These are phyloP conservation scores for Heliconius congener DNA, from an alignment of 1,140 invertebrate species.

Conservation along the genomic window DNA sequence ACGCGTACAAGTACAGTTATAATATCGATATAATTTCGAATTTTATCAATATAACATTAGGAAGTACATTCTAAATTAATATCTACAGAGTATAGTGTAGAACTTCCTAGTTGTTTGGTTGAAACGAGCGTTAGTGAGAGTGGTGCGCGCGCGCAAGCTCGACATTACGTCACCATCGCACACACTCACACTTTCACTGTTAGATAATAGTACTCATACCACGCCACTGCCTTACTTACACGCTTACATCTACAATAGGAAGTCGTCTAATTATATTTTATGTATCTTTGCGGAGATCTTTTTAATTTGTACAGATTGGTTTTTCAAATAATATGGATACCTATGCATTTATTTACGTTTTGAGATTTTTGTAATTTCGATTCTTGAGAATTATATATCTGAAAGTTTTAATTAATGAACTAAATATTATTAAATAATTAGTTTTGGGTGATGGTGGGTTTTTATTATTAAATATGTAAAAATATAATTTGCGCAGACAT, in stretches of 20 bases:
- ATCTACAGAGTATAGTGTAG: slow-evolving; percentile 26
- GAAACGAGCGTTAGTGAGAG: slow-evolving; percentile 73
- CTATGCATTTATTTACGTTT: background rate
- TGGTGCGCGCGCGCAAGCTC: slow-evolving; percentile 50
- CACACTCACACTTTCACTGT: slow-evolving; percentile 76
- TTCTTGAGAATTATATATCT: background rate
- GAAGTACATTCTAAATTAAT: slow-evolving; percentile 10
- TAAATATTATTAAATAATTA: background rate
- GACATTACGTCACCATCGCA: slow-evolving; percentile 65
- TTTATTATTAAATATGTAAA: too few species aligned
- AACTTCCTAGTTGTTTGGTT: slow-evolving; percentile 67
- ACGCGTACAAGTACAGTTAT: background rate
- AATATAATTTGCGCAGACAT: too few species aligned
- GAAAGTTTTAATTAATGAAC: background rate
- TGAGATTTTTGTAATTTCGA: background rate
- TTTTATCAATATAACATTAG: background rate
- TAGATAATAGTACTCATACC: slow-evolving; percentile 69
- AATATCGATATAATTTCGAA: background rate
- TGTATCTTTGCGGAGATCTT: background rate
- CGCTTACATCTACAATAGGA: slow-evolving; percentile 69
- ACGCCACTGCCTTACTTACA: slow-evolving; percentile 73
- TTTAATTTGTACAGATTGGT: slow-evolving; percentile 15
- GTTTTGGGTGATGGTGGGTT: too few species aligned
- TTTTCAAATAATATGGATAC: background rate
- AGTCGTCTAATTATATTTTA: slow-evolving; percentile 48